Evolutionary conservation across 2,113 vertebrate species (phyloP).

Genomic region (Zingel zingel): DNA sequence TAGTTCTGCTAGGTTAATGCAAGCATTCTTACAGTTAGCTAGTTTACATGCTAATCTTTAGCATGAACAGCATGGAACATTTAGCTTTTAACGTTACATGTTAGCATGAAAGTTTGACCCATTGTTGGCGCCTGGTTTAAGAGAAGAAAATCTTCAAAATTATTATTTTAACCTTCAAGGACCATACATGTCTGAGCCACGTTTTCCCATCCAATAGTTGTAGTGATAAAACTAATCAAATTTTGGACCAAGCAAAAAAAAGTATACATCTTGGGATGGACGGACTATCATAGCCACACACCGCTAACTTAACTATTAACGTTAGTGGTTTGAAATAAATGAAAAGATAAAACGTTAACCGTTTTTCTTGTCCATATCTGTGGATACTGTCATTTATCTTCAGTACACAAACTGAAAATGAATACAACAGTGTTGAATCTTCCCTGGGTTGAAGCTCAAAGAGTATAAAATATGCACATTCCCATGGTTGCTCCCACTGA

Average conservation of each 20-base stretch:
- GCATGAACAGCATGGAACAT: background rate
- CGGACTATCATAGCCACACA: background rate
- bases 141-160: background rate
- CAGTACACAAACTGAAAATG: background rate
- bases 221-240: background rate
- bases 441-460: background rate
- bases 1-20: background rate
- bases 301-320: background rate
- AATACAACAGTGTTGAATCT: conserved; percentile 15
- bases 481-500: background rate
- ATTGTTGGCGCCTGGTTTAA: background rate
- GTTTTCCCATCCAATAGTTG: background rate
- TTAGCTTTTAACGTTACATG: background rate
- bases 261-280: background rate
- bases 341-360: background rate
- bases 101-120: background rate
- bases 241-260: background rate
- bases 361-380: background rate
- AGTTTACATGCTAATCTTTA: background rate
- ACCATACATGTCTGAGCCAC: background rate
- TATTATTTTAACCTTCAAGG: background rate
- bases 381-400: background rate
- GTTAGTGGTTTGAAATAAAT: background rate
- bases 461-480: background rate
- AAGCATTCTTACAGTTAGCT: background rate